Percentiles rank a stretch among this genome's conserved stretches.
phyloP scores from a whole-genome alignment of 2,797 vertebrate species.

The Phataginus tetradactyla region DNA sequence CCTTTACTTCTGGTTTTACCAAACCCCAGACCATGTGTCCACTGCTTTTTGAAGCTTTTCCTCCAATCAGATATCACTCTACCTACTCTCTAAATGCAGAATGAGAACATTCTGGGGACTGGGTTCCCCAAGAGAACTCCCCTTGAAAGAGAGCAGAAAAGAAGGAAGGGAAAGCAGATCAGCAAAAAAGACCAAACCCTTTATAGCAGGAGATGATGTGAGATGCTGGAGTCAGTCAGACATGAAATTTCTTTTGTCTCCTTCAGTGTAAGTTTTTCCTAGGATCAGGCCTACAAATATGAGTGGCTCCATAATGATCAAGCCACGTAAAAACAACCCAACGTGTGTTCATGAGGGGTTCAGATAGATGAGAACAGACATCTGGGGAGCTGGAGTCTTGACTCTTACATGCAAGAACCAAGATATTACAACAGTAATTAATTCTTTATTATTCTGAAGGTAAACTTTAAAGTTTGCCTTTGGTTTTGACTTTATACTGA shows the following conservation, averaged over 20 bases:
- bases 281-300: not conserved
- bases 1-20: not conserved
- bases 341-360: not conserved
- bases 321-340: not conserved
- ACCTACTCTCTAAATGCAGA: not conserved
- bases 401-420: not conserved
- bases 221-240: not conserved
- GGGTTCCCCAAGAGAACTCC: not conserved
- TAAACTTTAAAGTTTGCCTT: not conserved
- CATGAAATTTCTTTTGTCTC: not conserved
- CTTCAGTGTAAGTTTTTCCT: not conserved
- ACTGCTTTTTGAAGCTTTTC: not conserved
- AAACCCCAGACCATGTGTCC: not conserved
- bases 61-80: not conserved
- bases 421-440: not conserved
- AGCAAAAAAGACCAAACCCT: not conserved
- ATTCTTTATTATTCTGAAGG: not conserved
- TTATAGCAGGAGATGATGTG: not conserved
- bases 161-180: not conserved
- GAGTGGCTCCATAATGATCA: not conserved
- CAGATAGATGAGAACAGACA: not conserved
- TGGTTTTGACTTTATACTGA: not conserved
- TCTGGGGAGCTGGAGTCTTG: constrained; percentile 3
- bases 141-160: not conserved
- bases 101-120: not conserved